Conservation (phyloP, 2,797 vertebrate genomes). For the Cynodonichthys magdalenae region DNA sequence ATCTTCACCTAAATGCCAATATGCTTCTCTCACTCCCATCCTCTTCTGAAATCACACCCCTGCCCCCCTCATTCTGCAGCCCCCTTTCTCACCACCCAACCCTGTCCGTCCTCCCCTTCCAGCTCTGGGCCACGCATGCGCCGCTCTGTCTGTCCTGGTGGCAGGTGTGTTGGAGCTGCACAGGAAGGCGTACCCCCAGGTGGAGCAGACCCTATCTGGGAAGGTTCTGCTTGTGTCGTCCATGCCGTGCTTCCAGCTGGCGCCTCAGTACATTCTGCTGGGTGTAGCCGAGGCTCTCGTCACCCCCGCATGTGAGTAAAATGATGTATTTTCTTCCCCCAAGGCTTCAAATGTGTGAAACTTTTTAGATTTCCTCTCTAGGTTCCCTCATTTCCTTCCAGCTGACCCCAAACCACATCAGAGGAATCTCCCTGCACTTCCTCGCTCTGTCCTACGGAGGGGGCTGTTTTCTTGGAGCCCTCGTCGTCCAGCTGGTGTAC, state of each 20-base stretch:
- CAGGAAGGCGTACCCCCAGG: constrained; percentile 83
- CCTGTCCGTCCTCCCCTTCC: constrained; percentile 56
- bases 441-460: constrained; percentile 86
- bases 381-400: constrained; percentile 87
- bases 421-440: constrained; percentile 84
- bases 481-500: constrained; percentile 84
- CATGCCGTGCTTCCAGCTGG: constrained; percentile 88
- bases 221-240: constrained; percentile 87
- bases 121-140: constrained; percentile 88
- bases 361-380: constrained; percentile 11
- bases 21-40: constrained; percentile 27
- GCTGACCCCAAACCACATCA: constrained; percentile 84
- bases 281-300: constrained; percentile 92
- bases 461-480: constrained; percentile 88
- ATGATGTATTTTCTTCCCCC: too few relatives aligned
- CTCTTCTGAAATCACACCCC: constrained; percentile 31
- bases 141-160: constrained; percentile 82
- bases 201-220: constrained; percentile 87
- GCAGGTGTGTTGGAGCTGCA: constrained; percentile 89
- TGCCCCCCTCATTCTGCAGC: constrained; percentile 40
- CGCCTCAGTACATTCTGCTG: constrained; percentile 90
- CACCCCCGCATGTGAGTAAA: constrained; percentile 89
- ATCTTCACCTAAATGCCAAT: constrained; percentile 25
- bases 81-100: constrained; percentile 51
- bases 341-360: too few relatives aligned